Conservation (phyloP, 1,140 invertebrate species). For the Drosophila prosaltans region DNA sequence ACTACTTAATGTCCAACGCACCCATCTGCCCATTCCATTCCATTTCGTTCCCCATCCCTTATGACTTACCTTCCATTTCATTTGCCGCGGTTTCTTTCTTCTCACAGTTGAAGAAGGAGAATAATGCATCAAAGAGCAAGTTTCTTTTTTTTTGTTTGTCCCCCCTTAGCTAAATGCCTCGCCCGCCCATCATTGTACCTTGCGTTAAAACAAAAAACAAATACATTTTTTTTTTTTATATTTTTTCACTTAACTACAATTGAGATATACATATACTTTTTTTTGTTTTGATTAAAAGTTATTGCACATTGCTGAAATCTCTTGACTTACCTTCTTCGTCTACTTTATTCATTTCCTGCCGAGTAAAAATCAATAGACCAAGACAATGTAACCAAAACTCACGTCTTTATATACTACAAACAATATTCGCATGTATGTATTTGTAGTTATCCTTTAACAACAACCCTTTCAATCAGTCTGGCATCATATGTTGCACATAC, state of each 20-base stretch:
- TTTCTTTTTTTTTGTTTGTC: constrained; percentile 35
- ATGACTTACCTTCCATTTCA: no score
- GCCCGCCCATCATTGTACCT: no score
- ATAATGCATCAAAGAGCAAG: constrained; percentile 72
- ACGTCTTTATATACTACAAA: no score
- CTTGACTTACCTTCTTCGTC: neutral
- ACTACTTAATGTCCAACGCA: constrained; percentile 75
- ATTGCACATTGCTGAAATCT: constrained; percentile 42
- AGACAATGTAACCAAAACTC: neutral
- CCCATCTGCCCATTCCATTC: constrained; percentile 17
- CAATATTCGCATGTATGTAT: neutral
- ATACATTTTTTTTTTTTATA: constrained; percentile 41
- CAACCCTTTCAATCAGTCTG: constrained; percentile 8
- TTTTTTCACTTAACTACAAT: constrained; percentile 39
- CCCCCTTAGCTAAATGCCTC: no score
- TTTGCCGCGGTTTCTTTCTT: no score
- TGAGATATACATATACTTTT: constrained; percentile 17
- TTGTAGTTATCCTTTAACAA: neutral
- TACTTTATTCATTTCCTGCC: neutral
- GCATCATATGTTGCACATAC: neutral
- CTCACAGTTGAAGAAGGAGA: neutral
- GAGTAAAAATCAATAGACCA: constrained; percentile 22
- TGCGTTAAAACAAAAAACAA: constrained; percentile 51
- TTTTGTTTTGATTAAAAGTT: constrained; percentile 62
- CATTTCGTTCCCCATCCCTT: constrained; percentile 2